phyloP scores from a whole-genome alignment of 2,888 invertebrate genomes.

The Volucella inanis region DNA sequence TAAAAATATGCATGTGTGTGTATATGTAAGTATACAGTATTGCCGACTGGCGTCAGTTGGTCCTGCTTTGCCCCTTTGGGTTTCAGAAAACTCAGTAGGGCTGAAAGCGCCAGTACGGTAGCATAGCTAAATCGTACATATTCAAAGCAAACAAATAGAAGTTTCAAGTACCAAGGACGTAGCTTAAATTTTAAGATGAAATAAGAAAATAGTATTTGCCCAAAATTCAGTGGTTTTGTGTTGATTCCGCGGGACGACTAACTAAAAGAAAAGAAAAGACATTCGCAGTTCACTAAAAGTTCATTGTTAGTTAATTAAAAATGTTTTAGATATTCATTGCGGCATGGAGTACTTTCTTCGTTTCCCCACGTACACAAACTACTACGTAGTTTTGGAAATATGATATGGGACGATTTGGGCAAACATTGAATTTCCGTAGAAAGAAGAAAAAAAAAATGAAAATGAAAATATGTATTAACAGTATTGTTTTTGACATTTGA shows the following conservation, averaged over 20 bases:
- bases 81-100: conserved; percentile 65
- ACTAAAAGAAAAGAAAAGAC: conserved; percentile 54
- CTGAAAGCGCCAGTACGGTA: conserved; percentile 53
- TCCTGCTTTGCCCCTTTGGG: not conserved
- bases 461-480: conserved; percentile 14
- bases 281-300: conserved; percentile 56
- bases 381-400: conserved; percentile 52
- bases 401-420: conserved; percentile 44
- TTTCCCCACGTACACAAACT: not conserved
- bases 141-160: conserved; percentile 20
- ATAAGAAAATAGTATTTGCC: conserved; percentile 64
- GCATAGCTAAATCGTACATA: conserved; percentile 32
- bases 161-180: conserved; percentile 50
- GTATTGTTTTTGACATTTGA: conserved; percentile 62
- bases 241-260: conserved; percentile 51
- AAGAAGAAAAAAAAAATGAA: conserved; percentile 5
- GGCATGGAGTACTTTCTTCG: conserved; percentile 28
- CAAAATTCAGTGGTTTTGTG: conserved; percentile 10
- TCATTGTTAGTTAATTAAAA: conserved; percentile 71
- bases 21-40: conserved; percentile 1
- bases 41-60: conserved; percentile 49
- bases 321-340: conserved; percentile 72
- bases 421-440: conserved; percentile 40
- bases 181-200: conserved; percentile 56
- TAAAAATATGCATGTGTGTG: too few relatives aligned